A percentile compares a stretch with the other conserved stretches of the same genome.
Conservation (phyloP, 2,113 vertebrate genomes). For the Megaptera novaeangliae region DNA sequence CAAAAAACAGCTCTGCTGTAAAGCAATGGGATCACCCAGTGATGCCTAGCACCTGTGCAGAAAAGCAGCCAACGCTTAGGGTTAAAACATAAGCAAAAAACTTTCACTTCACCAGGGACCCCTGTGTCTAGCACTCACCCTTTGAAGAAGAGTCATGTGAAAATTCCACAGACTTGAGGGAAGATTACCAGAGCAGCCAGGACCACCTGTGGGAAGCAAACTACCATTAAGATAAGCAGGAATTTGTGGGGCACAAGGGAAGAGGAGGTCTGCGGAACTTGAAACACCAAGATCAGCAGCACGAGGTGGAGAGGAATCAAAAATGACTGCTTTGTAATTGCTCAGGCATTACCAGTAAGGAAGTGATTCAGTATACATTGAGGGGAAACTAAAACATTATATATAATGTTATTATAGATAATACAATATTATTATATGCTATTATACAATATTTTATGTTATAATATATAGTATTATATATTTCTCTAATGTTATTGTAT, state of each 20-base stretch:
- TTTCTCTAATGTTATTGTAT: neutral
- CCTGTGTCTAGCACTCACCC: neutral
- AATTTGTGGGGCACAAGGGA: fast-evolving
- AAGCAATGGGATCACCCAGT: neutral
- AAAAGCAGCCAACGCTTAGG: neutral
- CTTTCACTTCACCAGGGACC: neutral
- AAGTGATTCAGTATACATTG: neutral
- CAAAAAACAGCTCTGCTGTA: neutral
- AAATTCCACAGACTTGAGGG: neutral
- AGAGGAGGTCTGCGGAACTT: neutral
- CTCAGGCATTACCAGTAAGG: neutral
- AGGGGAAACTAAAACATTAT: neutral
- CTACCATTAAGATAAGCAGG: neutral
- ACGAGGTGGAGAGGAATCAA: neutral
- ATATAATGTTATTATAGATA: neutral
- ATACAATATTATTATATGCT: neutral
- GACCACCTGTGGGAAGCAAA: neutral
- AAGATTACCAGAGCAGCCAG: neutral
- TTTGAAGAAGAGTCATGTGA: neutral
- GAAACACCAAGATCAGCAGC: neutral
- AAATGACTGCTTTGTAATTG: neutral
- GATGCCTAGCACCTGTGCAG: neutral
- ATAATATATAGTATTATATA: neutral
- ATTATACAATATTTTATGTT: neutral
- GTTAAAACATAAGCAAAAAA: neutral